Evolutionary conservation across 2,113 vertebrate genomes (phyloP).

Genomic region (Fulmarus glacialis): DNA sequence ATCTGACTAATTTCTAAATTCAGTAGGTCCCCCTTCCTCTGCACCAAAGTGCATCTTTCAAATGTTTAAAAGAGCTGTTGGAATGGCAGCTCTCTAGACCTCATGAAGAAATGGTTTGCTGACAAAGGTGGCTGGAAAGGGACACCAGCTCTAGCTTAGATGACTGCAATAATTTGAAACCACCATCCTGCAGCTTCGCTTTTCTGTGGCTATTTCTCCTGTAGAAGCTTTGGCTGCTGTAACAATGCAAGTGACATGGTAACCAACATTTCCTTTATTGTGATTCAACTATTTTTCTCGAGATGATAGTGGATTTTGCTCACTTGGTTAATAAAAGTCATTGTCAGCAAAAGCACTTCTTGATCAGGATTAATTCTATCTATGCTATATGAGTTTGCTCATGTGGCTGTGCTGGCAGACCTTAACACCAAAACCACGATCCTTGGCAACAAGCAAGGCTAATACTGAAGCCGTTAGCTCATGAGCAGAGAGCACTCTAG

Average conservation of each 20-base stretch:
- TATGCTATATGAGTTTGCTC: background rate
- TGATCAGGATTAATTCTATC: background rate
- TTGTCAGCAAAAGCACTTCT: background rate
- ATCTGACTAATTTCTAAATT: background rate
- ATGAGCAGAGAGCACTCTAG: background rate
- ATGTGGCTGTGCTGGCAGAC: background rate
- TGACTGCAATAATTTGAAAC: background rate
- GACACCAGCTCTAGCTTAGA: background rate
- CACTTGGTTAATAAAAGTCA: background rate
- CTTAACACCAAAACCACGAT: background rate
- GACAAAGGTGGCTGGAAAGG: background rate
- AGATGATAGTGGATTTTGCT: background rate
- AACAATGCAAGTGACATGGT: background rate
- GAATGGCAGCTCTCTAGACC: background rate
- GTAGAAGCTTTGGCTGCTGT: background rate
- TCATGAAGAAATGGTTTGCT: background rate
- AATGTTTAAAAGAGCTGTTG: background rate
- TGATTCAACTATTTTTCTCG: background rate
- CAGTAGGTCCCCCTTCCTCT: background rate
- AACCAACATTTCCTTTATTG: background rate
- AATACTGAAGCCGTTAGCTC: background rate
- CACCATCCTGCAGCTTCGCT: background rate
- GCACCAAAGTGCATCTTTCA: background rate
- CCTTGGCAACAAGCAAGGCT: background rate
- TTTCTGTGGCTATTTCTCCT: background rate